These are phyloP conservation scores for Cryptocheilus praepositus DNA, from an alignment of 2,888 invertebrate genomes.

Conservation along the genomic window DNA sequence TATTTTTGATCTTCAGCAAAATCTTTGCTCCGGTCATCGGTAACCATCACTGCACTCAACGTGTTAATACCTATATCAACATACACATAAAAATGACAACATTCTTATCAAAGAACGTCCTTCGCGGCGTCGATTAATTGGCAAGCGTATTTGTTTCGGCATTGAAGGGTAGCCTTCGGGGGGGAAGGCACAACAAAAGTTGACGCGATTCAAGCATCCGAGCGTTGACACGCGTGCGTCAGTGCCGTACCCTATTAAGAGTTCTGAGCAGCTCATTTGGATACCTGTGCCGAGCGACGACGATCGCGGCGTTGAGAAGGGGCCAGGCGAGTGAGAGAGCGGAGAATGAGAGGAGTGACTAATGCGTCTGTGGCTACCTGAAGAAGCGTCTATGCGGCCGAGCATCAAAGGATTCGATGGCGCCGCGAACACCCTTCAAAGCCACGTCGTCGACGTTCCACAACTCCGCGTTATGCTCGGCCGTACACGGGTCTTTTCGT, in stretches of 20 bases:
- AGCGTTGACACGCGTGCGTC: conserved; percentile 65
- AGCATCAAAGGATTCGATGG: conserved; percentile 73
- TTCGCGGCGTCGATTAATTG: background rate
- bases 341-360: conserved; percentile 71
- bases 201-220: background rate
- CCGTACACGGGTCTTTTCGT: background rate
- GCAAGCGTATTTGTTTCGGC: background rate
- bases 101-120: background rate
- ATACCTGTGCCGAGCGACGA: conserved; percentile 45
- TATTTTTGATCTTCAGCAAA: too few species aligned
- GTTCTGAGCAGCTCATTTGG: conserved; percentile 73
- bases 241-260: conserved; percentile 64
- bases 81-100: too few species aligned
- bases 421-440: conserved; percentile 64
- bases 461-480: background rate
- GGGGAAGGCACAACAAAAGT: background rate
- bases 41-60: too few species aligned
- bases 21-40: too few species aligned
- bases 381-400: conserved; percentile 68
- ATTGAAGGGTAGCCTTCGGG: background rate
- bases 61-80: too few species aligned
- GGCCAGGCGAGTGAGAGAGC: conserved; percentile 32
- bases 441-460: conserved; percentile 44
- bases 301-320: conserved; percentile 39
- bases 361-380: conserved; percentile 75